Conservation (phyloP, 2,113 vertebrate genomes). For the Ciconia maguari region DNA sequence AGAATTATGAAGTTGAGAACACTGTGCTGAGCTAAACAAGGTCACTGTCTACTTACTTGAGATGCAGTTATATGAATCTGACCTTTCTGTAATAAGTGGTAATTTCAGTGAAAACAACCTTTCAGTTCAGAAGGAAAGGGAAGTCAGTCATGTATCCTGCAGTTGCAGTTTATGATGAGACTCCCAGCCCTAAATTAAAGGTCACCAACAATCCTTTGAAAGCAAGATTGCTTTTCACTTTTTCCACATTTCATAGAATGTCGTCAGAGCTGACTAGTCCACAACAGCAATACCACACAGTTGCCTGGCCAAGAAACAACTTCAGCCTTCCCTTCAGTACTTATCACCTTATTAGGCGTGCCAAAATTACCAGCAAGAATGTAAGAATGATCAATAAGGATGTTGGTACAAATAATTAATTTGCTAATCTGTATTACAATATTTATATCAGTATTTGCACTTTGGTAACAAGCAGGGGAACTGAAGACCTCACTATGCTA, state of each 20-base stretch:
- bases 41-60: background rate
- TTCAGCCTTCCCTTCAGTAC: background rate
- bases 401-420: background rate
- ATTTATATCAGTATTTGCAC: background rate
- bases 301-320: background rate
- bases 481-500: background rate
- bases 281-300: background rate
- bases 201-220: conserved; percentile 29
- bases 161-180: conserved; percentile 39
- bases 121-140: background rate
- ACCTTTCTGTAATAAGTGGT: conserved; percentile 44
- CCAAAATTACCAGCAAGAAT: background rate
- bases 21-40: background rate
- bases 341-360: background rate
- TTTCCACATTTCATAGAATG: background rate
- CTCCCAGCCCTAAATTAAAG: conserved; percentile 47
- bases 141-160: background rate
- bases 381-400: background rate
- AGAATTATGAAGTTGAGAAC: background rate
- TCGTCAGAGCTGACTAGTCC: background rate
- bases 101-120: conserved; percentile 48
- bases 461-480: background rate
- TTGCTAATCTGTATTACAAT: background rate
- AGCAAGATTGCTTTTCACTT: background rate
- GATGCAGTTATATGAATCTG: background rate